Percentiles rank a stretch among this genome's conserved stretches.
phyloP scores from a whole-genome alignment of 30 jellyfish, hydroid and myxozoan genomes.

The Cassiopea andromeda region DNA sequence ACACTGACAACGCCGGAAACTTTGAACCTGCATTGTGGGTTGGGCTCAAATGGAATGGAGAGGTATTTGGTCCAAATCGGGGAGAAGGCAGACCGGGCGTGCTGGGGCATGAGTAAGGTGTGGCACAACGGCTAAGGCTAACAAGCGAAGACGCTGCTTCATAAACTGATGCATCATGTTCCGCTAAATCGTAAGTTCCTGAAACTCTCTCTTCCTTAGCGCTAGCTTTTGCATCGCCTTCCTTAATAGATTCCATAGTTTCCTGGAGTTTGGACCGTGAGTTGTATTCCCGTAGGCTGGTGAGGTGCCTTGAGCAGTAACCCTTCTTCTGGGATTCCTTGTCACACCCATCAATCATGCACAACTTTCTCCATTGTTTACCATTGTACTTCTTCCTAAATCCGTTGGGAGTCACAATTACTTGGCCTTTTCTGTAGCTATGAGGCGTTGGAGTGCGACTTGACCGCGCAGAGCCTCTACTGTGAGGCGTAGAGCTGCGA shows the following conservation, averaged over 20 bases:
- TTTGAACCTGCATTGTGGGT: conserved; percentile 63
- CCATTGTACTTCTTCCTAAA: conserved; percentile 96
- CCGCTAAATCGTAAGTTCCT: conserved; percentile 24
- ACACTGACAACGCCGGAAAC: conserved; percentile 20
- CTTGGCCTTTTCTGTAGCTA: conserved; percentile 86
- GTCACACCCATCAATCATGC: conserved; percentile 87
- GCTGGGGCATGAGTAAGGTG: conserved; percentile 94
- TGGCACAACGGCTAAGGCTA: conserved; percentile 90
- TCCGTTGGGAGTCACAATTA: conserved; percentile 90
- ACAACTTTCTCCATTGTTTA: conserved; percentile 94
- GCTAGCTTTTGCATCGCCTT: conserved; percentile 63
- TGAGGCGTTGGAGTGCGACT: conserved; percentile 98
- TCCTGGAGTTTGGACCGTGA: conserved; percentile 36
- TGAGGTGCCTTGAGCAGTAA: conserved; percentile 92
- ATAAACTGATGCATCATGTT: conserved; percentile 82
- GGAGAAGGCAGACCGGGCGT: conserved; percentile 93
- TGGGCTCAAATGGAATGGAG: conserved; percentile 79
- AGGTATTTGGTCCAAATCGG: conserved; percentile 42
- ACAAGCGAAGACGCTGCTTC: conserved; percentile 97
- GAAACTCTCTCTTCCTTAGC: conserved; percentile 41
- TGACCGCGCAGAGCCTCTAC: conserved; percentile 93
- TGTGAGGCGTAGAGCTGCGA: conserved; percentile 97
- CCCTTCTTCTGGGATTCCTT: conserved; percentile 97
- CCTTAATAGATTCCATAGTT: conserved; percentile 69
- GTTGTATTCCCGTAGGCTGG: conserved; percentile 69